Percentiles rank a stretch among this genome's conserved stretches.
These are phyloP conservation scores for Oasisia sp. DNA, from an alignment of 2,888 invertebrate species.

Conservation along the genomic window DNA sequence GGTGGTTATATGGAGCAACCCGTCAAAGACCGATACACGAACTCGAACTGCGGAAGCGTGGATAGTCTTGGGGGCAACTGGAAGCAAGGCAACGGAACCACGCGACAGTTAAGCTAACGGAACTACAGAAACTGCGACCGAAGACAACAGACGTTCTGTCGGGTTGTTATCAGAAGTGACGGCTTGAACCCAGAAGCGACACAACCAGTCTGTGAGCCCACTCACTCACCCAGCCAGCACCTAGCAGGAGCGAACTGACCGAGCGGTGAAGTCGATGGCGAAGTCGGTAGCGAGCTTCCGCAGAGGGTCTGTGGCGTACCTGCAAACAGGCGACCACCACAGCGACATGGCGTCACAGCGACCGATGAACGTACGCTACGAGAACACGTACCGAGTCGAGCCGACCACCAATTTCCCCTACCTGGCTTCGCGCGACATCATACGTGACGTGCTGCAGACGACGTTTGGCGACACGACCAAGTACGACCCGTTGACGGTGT, in stretches of 20 bases:
- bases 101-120: background rate
- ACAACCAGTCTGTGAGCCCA: background rate
- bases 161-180: background rate
- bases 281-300: background rate
- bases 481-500: background rate
- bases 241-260: background rate
- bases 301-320: background rate
- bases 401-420: background rate
- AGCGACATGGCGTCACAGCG: background rate
- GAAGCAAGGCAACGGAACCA: background rate
- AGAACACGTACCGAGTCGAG: background rate
- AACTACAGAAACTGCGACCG: background rate
- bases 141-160: background rate
- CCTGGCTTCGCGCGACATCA: background rate
- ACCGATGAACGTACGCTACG: background rate
- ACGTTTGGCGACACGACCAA: background rate
- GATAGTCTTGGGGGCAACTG: background rate
- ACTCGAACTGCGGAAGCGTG: background rate
- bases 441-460: constrained; percentile 10
- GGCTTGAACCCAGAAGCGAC: background rate
- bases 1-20: background rate
- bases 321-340: background rate
- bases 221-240: background rate
- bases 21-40: background rate
- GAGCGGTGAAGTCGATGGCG: background rate